Conservation (phyloP, 2,888 invertebrate species). For the Autographa gamma region DNA sequence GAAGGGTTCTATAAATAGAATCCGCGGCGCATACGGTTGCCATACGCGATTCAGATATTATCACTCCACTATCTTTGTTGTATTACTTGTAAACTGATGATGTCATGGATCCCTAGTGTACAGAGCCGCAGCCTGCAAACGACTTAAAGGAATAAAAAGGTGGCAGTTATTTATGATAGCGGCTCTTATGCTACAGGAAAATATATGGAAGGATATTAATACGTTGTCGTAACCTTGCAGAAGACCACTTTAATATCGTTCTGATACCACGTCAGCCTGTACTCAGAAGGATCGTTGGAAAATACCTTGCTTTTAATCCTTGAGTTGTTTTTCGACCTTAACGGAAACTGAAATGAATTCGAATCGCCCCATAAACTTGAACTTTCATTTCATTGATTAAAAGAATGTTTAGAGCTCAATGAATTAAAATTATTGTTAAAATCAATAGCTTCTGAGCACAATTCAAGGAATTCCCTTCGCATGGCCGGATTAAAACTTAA, state of each 20-base stretch:
- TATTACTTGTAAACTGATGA: constrained; percentile 58
- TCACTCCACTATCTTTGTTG: constrained; percentile 38
- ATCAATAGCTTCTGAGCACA: background rate
- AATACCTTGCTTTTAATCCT: background rate
- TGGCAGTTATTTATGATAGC: background rate
- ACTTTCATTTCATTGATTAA: background rate
- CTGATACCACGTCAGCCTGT: background rate
- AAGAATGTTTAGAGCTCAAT: background rate
- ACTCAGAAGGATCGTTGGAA: background rate
- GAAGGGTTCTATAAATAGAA: constrained; percentile 51
- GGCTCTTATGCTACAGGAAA: background rate
- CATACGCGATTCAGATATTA: constrained; percentile 52
- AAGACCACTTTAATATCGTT: background rate
- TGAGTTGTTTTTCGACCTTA: background rate
- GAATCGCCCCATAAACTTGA: background rate
- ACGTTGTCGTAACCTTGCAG: background rate
- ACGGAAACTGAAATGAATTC: too few relatives aligned
- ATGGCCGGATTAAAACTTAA: constrained; percentile 44
- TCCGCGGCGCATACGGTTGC: constrained; percentile 56
- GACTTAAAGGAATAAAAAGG: constrained; percentile 13
- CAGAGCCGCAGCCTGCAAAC: constrained; percentile 27
- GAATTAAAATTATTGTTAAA: background rate
- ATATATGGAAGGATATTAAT: background rate
- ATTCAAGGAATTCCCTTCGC: constrained; percentile 35
- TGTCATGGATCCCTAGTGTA: constrained; percentile 57